Base-by-base conservation (phyloP, 2,888 invertebrate genomes). In the Julus scandinavius region DNA sequence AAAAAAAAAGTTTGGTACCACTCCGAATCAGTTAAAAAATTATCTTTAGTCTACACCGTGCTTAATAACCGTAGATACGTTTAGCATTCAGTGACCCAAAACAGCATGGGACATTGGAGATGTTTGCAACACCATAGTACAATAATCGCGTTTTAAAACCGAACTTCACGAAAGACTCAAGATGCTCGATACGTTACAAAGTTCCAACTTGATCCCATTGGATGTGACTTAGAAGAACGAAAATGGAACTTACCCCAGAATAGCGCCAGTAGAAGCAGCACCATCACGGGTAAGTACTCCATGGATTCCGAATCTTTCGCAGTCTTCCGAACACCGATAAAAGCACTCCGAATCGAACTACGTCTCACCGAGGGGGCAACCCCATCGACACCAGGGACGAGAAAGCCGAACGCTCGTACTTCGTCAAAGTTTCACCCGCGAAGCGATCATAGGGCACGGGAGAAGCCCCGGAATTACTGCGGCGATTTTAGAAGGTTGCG, bases 241-340 rank as follows among this genome's bases (percentile, higher is more conserved):
- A 54, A 54, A 54, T 3, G 54, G 15, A 17, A 72, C 72, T 72
- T 72, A 72, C 72, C 72, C 72, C 72, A n/a, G 20, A 20, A 72
- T 20, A 72, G 29, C 29, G 72, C 72, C 72, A 72, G 9, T 2
- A 72, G 72, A 72, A 72, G 72, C 72, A 29, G 29, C 5, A 72
- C 9, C 20, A n/a, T n/a, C 9, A 72, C 29, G 72, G 72, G 29
- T 20, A 72, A 72, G 72, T 72, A 72, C 72, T 72, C 72, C 72
- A 72, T 72, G 72, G 29, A 29, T 72, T 20, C 72, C 72, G 72
- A 72, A 72, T 72, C 72, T 72, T 6, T 72, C 20, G 29, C 29
- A 72, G 72, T 72, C 72, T 72, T 72, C 72, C 72, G 72, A 72
- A 72, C 72, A 72, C 72, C 72, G 72, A 20, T 20, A 72, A 72